These are phyloP conservation scores for Ispidina picta DNA, from an alignment of 2,797 vertebrate species.

Conservation along the genomic window DNA sequence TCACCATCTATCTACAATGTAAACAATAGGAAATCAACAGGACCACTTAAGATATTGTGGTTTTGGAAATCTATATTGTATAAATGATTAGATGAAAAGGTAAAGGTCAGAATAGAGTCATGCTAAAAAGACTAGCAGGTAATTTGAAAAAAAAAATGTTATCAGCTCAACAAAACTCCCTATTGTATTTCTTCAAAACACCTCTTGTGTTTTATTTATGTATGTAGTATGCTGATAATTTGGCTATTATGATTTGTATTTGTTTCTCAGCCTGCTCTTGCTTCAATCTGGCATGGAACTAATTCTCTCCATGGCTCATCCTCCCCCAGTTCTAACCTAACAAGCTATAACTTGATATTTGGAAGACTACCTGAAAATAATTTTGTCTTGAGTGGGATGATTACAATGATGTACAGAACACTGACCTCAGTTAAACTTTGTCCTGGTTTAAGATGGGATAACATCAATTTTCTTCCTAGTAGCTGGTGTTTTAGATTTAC, in stretches of 20 bases:
- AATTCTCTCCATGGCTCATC: slow-evolving; percentile 7
- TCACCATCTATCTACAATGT: background rate
- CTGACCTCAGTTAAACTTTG: background rate
- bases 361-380: slow-evolving; percentile 49
- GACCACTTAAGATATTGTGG: background rate
- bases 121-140: slow-evolving; percentile 6
- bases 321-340: background rate
- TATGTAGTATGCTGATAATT: slow-evolving; percentile 13
- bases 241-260: slow-evolving; percentile 38
- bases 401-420: slow-evolving; percentile 10
- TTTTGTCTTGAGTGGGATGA: slow-evolving; percentile 23
- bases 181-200: slow-evolving; percentile 11
- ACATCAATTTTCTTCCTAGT: background rate
- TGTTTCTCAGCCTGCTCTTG: slow-evolving; percentile 50
- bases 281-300: slow-evolving; percentile 15
- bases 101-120: slow-evolving; percentile 1
- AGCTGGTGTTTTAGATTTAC: background rate
- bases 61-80: background rate
- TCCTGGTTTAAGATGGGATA: background rate
- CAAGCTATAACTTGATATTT: slow-evolving; percentile 22
- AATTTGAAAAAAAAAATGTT: slow-evolving; percentile 21
- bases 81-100: slow-evolving; percentile 16
- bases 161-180: background rate
- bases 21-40: background rate
- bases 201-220: slow-evolving; percentile 56